These are phyloP conservation scores for Phaonia tiefii DNA, from an alignment of 2,888 invertebrate species.

Conservation along the genomic window DNA sequence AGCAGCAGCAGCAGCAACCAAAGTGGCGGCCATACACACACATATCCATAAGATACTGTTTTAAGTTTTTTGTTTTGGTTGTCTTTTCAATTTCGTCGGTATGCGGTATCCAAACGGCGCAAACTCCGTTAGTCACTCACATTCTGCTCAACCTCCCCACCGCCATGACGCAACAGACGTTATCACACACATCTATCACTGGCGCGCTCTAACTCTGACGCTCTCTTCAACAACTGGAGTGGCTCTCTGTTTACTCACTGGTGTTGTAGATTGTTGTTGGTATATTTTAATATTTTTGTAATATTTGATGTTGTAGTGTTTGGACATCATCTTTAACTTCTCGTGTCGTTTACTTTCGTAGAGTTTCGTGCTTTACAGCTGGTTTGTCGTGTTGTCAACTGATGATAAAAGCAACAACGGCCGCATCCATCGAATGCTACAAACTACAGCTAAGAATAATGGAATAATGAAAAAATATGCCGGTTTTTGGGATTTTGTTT, in stretches of 20 bases:
- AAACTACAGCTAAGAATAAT: conserved; percentile 13
- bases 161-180: not conserved
- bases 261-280: not conserved
- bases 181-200: too few species aligned
- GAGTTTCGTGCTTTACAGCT: conserved; percentile 56
- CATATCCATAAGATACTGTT: conserved; percentile 34
- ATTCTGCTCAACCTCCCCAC: not conserved
- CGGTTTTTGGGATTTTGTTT: conserved; percentile 53
- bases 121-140: conserved; percentile 64
- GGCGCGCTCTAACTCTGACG: not conserved
- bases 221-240: not conserved
- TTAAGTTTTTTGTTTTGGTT: conserved; percentile 44
- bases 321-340: conserved; percentile 25
- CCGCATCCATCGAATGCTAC: conserved; percentile 36
- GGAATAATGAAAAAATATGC: conserved; percentile 43
- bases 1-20: not conserved
- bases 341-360: conserved; percentile 32
- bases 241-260: not conserved
- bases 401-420: conserved; percentile 54
- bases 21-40: too few species aligned
- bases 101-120: conserved; percentile 66
- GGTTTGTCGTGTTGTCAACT: conserved; percentile 66
- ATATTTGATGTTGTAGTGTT: conserved; percentile 48
- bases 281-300: conserved; percentile 16
- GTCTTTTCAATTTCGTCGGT: conserved; percentile 54